Conservation (phyloP, 2,113 vertebrate species). For the Eira barbara region DNA sequence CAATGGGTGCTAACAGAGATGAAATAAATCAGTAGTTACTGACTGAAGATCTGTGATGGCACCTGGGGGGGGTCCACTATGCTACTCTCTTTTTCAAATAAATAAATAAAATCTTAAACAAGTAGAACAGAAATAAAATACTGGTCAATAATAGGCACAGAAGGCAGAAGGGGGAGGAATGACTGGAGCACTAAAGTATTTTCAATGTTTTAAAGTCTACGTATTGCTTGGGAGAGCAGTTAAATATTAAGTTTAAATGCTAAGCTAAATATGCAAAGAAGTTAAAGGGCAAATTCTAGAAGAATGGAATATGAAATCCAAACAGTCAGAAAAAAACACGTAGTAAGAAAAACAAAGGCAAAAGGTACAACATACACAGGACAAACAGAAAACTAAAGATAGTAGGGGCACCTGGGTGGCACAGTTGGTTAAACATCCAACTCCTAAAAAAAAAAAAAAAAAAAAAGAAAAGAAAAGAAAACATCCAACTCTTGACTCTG, state of each 20-base stretch:
- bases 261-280: background rate
- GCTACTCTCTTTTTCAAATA: background rate
- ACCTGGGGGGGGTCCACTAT: background rate
- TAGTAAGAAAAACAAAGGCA: background rate
- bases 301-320: background rate
- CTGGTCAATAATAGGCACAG: background rate
- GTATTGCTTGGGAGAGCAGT: background rate
- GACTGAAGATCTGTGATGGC: background rate
- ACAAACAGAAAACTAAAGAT: too few relatives aligned
- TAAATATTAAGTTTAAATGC: background rate
- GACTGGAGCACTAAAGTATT: background rate
- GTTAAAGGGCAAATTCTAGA: background rate
- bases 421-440: too few relatives aligned
- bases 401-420: too few relatives aligned
- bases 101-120: too few relatives aligned
- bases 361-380: background rate
- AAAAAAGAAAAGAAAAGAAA: too few relatives aligned
- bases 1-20: background rate
- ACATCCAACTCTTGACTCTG: too few relatives aligned
- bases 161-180: background rate
- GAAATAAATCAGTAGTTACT: background rate
- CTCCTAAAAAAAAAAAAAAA: too few relatives aligned
- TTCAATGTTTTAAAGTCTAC: background rate
- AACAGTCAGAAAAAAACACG: background rate
- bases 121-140: background rate